Evolutionary conservation across 1,140 invertebrate species (phyloP).

Genomic region (Carcinoscorpius rotundicauda): DNA sequence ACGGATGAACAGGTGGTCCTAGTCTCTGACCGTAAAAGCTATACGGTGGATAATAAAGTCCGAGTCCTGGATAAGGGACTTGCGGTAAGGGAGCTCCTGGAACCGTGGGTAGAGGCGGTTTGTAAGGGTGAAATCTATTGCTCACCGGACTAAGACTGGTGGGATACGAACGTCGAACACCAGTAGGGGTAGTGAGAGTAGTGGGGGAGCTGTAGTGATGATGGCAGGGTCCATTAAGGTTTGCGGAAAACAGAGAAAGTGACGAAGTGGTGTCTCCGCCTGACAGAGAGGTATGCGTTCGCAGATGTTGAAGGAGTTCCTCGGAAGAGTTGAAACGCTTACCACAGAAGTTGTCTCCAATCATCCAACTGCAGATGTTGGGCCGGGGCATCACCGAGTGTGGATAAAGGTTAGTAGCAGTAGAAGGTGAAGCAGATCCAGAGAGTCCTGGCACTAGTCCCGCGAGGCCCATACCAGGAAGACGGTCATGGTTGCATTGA

Average conservation of each 20-base stretch:
- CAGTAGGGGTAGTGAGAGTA: constrained; percentile 38
- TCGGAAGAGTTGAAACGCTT: constrained; percentile 86
- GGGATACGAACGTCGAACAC: constrained; percentile 64
- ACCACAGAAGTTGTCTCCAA: constrained; percentile 72
- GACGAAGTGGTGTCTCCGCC: constrained; percentile 37
- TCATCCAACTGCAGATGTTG: constrained; percentile 90
- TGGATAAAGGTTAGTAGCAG: constrained; percentile 27
- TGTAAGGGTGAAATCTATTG: constrained; percentile 36
- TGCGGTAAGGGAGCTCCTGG: constrained; percentile 51
- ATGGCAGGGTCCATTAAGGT: constrained; percentile 28
- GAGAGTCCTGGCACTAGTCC: constrained; percentile 43
- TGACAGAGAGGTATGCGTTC: constrained; percentile 72
- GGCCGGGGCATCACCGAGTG: constrained; percentile 40
- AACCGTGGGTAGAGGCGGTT: constrained; percentile 38
- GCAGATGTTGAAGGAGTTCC: constrained; percentile 83
- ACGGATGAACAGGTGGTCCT: too few relatives aligned
- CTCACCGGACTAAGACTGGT: constrained; percentile 34
- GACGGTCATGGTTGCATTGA: constrained; percentile 87
- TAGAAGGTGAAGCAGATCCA: constrained; percentile 42
- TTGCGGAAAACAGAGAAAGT: constrained; percentile 25
- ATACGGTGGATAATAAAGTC: constrained; percentile 56
- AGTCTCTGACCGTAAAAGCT: too few relatives aligned
- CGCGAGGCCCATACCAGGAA: constrained; percentile 29
- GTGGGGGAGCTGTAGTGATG: constrained; percentile 40
- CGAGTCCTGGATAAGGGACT: constrained; percentile 46